phyloP scores from a whole-genome alignment of 2,113 vertebrate species.

The Calidris pygmaea region DNA sequence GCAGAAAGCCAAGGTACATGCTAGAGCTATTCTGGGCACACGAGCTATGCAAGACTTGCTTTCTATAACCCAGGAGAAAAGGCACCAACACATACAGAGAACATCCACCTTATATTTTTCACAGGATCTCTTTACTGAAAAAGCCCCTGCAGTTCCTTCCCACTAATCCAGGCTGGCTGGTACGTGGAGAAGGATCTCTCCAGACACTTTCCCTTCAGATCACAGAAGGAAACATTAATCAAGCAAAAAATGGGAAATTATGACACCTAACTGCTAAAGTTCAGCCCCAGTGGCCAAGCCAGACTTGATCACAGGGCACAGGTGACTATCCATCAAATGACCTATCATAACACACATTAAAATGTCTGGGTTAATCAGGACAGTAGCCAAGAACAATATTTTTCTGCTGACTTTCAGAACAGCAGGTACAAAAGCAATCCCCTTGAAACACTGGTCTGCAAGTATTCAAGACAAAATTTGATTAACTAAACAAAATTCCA shows the following conservation, averaged over 20 bases:
- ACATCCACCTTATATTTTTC: background rate
- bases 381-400: conserved; percentile 81
- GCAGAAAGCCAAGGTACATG: background rate
- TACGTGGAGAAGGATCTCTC: conserved; percentile 58
- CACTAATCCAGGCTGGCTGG: conserved; percentile 27
- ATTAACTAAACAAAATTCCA: conserved; percentile 51
- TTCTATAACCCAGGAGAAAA: background rate
- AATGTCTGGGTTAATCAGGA: conserved; percentile 80
- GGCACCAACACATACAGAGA: background rate
- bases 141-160: conserved; percentile 20
- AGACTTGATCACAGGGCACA: conserved; percentile 75
- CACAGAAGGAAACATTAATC: conserved; percentile 79
- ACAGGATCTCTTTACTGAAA: background rate
- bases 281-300: conserved; percentile 67
- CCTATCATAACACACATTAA: conserved; percentile 80
- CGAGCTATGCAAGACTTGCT: background rate
- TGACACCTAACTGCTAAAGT: conserved; percentile 73
- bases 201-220: conserved; percentile 71
- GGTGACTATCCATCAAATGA: conserved; percentile 83
- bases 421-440: conserved; percentile 76
- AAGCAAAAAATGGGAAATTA: conserved; percentile 81
- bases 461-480: background rate
- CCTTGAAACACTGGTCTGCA: conserved; percentile 58
- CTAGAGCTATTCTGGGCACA: background rate
- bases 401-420: conserved; percentile 65